Base-by-base conservation (phyloP, 2,797 vertebrate species). In the Dromococcyx pavoninus region DNA sequence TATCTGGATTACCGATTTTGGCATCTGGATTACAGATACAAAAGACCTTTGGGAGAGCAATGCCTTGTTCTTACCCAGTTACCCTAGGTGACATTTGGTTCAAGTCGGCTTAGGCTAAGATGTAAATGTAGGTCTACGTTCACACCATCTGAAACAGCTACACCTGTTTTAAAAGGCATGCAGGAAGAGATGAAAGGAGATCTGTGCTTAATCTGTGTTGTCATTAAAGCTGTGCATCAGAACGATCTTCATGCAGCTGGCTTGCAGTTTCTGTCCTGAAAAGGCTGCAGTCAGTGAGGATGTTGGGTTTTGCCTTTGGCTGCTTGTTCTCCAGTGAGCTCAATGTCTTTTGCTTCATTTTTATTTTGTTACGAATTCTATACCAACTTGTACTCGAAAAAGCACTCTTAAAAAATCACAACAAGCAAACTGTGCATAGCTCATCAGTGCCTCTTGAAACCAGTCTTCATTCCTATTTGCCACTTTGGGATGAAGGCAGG, bases 1-100 rank as follows among this genome's bases (percentile, higher is more conserved):
- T 89, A 61, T 61, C 90, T 53, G 72, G 89, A 86, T 95, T 95
- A 87, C 12, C 50, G 81, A 75, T 82, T 89, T 87, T 89, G 70
- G 78, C 58, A 72, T 82, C 62, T 69, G 71, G 61, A 84, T 90
- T 95, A 77, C 35, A 74, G 33, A 71, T 33, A 64, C 33, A 56
- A 51, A 91, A 74, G 54, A 56, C 69, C n/a, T 84, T n/a, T 56
- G 46, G 53, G 46, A 91, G 25, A 86, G 76, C 53, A 86, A 12
- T 80, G 61, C 57, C 32, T 67, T 17, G 28, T 91, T 73, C 86
- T 93, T 87, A 86, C 25, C 85, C 48, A 35, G 19, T 86, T 91
- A 61, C 83, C 86, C 86, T 41, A 61, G 61, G 32, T 61, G 51
- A 25, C 74, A 39, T 58, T 84, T 86, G 67, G 90, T 64, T 86